phyloP scores from a whole-genome alignment of 2,888 invertebrate genomes.

The Heliconius cydno region DNA sequence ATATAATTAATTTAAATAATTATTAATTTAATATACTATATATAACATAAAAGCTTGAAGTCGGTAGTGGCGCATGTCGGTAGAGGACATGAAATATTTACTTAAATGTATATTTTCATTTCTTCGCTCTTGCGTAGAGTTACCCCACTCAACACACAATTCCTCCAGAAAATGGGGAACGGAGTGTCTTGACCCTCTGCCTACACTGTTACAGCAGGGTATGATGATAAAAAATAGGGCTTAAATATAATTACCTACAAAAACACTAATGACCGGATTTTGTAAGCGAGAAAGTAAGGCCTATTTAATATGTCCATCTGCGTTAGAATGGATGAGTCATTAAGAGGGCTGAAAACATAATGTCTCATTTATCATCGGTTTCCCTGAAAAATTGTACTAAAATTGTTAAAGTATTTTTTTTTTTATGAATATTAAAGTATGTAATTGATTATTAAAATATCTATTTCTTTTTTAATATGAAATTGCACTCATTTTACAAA shows the following conservation, averaged over 20 bases:
- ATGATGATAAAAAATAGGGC: no score
- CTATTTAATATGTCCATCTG: slow-evolving; percentile 18
- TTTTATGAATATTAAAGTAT: not conserved
- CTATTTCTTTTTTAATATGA: not conserved
- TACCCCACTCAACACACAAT: no score
- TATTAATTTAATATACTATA: no score
- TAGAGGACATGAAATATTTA: no score
- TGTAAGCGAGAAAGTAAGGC: slow-evolving; percentile 18
- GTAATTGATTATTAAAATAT: not conserved
- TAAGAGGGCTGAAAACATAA: not conserved
- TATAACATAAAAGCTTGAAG: not conserved
- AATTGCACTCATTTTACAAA: not conserved
- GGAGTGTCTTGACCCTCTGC: no score
- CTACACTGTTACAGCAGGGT: no score
- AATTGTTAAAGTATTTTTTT: not conserved
- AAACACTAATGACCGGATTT: slow-evolving; percentile 11
- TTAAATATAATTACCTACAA: not conserved
- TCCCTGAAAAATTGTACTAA: not conserved
- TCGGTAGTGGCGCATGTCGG: no score
- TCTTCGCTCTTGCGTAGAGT: no score
- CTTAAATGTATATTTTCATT: no score
- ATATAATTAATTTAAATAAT: not conserved
- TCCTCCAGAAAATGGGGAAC: no score
- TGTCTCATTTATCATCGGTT: slow-evolving; percentile 7
- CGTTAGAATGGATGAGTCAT: slow-evolving; percentile 10